Conservation (phyloP, 1,140 invertebrate species). For the Drosophila burlai region DNA sequence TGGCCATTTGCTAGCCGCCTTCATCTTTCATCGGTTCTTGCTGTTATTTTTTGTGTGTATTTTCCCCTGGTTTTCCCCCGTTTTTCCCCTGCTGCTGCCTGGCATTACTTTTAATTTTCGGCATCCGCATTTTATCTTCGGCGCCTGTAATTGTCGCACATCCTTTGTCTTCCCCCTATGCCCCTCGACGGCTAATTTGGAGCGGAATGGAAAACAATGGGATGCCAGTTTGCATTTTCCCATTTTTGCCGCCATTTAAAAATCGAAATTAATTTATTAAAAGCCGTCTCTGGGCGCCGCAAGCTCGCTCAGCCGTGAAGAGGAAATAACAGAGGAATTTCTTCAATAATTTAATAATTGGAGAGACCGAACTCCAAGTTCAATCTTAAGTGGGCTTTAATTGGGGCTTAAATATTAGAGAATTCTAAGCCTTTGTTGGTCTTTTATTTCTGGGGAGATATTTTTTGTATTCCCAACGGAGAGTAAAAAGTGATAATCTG, state of each 20-base stretch:
- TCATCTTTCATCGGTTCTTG: slow-evolving; percentile 41
- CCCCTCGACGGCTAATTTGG: slow-evolving; percentile 31
- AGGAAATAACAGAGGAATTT: neutral
- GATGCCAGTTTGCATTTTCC: slow-evolving; percentile 1
- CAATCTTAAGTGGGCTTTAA: neutral
- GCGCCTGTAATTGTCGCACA: slow-evolving; percentile 32
- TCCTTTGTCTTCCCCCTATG: slow-evolving; percentile 18
- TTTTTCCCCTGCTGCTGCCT: neutral
- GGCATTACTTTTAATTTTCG: slow-evolving; percentile 48
- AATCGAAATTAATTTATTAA: slow-evolving; percentile 27
- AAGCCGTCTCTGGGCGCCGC: neutral
- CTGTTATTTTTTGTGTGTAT: neutral
- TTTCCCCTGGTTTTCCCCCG: neutral
- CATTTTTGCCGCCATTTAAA: slow-evolving; percentile 3
- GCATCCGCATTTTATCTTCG: slow-evolving; percentile 52
- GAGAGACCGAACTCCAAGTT: neutral
- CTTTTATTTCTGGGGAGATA: neutral
- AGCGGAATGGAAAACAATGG: slow-evolving; percentile 27
- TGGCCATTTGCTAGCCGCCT: slow-evolving; percentile 35
- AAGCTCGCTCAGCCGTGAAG: neutral
- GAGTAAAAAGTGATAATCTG: too few relatives aligned
- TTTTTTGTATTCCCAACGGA: too few relatives aligned
- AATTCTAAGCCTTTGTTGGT: neutral
- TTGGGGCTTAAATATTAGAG: neutral
- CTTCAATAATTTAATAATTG: slow-evolving; percentile 11